These are phyloP conservation scores for Neostethus bicornis DNA, from an alignment of 2,797 vertebrate species.

Conservation along the genomic window DNA sequence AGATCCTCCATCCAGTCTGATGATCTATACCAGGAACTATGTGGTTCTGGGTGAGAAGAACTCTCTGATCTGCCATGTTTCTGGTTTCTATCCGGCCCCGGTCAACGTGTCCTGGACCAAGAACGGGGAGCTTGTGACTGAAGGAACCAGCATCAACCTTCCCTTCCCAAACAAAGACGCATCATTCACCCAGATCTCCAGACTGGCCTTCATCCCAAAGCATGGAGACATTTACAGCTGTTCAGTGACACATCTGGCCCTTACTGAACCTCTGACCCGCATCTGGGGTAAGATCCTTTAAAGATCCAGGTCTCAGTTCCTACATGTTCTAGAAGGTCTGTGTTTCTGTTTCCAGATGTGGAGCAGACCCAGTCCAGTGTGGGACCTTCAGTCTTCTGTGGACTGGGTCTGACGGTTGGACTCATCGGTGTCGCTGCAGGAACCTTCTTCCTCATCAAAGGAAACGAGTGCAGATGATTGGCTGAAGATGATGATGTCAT, in stretches of 20 bases:
- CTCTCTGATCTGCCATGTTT: conserved; percentile 52
- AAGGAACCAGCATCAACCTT: conserved; percentile 19
- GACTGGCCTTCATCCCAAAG: conserved; percentile 42
- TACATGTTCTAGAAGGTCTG: background rate
- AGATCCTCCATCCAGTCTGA: conserved; percentile 33
- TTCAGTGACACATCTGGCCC: conserved; percentile 27
- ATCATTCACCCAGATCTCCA: conserved; percentile 31
- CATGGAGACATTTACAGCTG: conserved; percentile 58
- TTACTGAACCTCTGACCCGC: background rate
- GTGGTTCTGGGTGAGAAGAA: conserved; percentile 35
- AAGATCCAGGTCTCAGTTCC: background rate
- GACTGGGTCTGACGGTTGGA: conserved; percentile 8
- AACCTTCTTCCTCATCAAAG: conserved; percentile 27
- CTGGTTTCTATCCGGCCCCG: conserved; percentile 50
- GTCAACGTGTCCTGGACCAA: conserved; percentile 52
- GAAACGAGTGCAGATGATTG: conserved; percentile 23
- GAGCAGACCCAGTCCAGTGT: background rate
- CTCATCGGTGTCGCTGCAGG: background rate
- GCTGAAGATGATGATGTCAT: background rate
- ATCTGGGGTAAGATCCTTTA: conserved; percentile 37
- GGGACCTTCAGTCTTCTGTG: conserved; percentile 20
- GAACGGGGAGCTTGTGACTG: conserved; percentile 33
- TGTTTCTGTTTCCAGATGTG: conserved; percentile 29
- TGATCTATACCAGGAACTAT: conserved; percentile 39
- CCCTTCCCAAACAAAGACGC: conserved; percentile 27